Base-by-base conservation (phyloP, 2,888 invertebrate species). In the Andrena praecox region DNA sequence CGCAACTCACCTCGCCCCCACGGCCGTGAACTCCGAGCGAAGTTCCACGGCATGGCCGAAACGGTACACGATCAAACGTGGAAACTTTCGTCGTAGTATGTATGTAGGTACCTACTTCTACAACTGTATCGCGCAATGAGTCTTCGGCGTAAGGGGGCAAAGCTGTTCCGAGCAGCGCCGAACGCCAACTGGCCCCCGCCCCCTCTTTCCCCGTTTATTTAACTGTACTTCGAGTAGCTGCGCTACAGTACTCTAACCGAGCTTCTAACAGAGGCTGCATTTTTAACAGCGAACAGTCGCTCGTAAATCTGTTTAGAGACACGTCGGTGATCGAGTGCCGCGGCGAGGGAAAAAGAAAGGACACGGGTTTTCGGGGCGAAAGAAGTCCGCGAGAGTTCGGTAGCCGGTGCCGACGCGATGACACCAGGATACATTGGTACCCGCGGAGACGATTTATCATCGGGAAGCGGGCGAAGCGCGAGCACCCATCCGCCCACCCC, bases 381-480 rank as follows among this genome's bases (percentile, higher is more conserved):
- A 71, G 70, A 78, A 78, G 56, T 78, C 52, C 42, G 52, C 71
- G 71, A 76, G 71, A 76, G 78, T 50, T 77, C 59, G 70, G 78
- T 77, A 63, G 78, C 68, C 62, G 24, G 54, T 54, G 35, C 10
- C 50, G 59, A 24, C 31, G 52, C 66, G 80, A 52, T 79, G 80
- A 79, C 80, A 79, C 79, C 48, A 67, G 72, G 20, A 80, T 80
- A 79, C 72, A 80, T 80, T 80, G 78, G 79, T 71, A 71, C 70
- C 78, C 69, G 27, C 16, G 48, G 54, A 42, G 52, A 12, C 72
- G 42, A 80, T 80, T 72, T 80, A 79, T 80, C 79, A 75, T 78
- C 68, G 27, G n/a, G 60, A n/a, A 50, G 16, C 35, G 35, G 42
- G 63, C n/a, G 56, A 48, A 27, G 50, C 24, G 50, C 29, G 7